Percentiles rank a stretch among this genome's conserved stretches.
Evolutionary conservation across 2,888 invertebrate genomes (phyloP).

Genomic region (Eupithecia insigniata): DNA sequence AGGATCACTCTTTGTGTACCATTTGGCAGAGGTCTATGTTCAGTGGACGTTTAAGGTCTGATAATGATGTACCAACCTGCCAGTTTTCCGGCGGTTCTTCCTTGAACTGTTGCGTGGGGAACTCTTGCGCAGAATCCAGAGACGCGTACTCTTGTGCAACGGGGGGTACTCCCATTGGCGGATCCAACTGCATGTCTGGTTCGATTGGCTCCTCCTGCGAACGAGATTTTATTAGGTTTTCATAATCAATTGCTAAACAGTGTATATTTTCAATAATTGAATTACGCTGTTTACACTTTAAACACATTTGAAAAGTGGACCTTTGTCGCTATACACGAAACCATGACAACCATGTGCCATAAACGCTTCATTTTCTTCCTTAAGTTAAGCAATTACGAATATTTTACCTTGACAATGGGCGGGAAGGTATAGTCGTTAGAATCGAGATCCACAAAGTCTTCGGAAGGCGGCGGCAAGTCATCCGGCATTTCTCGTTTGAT

Average conservation of each 20-base stretch:
- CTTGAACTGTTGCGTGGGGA: slow-evolving; percentile 72
- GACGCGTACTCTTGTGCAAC: slow-evolving; percentile 9
- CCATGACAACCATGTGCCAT: background rate
- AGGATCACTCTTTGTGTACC: no score
- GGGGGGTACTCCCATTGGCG: slow-evolving; percentile 54
- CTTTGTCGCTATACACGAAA: background rate
- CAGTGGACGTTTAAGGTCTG: background rate
- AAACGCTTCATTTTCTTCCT: slow-evolving; percentile 53
- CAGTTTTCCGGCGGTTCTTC: slow-evolving; percentile 80
- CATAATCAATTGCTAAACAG: no score
- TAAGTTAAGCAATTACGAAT: no score
- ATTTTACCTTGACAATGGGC: slow-evolving; percentile 71
- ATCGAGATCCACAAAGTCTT: slow-evolving; percentile 74
- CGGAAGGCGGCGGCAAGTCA: slow-evolving; percentile 63
- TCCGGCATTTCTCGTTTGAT: slow-evolving; percentile 77
- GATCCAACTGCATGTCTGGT: slow-evolving; percentile 68
- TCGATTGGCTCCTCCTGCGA: slow-evolving; percentile 77
- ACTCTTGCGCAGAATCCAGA: slow-evolving; percentile 26
- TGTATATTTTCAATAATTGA: background rate
- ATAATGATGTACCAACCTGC: slow-evolving; percentile 65
- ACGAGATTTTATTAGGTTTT: background rate
- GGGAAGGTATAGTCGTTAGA: slow-evolving; percentile 69
- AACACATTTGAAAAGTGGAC: background rate
- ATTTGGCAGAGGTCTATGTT: background rate
- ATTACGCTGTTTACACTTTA: background rate